Base-by-base conservation (phyloP, 2,113 vertebrate genomes). In the Syngnathus scovelli region DNA sequence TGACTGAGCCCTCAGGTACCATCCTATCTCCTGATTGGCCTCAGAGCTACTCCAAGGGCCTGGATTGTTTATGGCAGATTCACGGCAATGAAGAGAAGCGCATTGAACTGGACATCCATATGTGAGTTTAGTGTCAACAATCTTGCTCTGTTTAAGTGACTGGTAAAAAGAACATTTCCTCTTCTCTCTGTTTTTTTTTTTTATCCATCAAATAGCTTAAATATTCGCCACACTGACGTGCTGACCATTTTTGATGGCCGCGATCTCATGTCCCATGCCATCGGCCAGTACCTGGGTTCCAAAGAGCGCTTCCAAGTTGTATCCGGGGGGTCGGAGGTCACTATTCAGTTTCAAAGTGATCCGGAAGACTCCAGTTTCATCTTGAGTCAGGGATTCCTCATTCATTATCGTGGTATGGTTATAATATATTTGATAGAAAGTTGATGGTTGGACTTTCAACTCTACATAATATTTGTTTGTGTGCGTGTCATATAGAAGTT, bases 21-120 rank as follows among this genome's bases (percentile, higher is more conserved):
- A 91, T 96, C 68, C 91, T 96, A 69, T 95, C 94, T 74, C 95
- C 95, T 0, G 94, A 96, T 75, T 96, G 94, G 94, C 95, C 95
- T 36, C 94, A 94, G 87, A 94, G 93, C 80, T 96, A 96, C 62
- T 92, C 93, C 66, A 94, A 94, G 16, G 93, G 94, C 18, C 91
- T 93, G 55, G 94, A 96, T 84, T 96, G 95, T 27, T 89, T 95
- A 39, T 96, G 95, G 95, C 92, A 93, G 74, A 93, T 96, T 69
- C 95, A 93, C 2, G 94, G 93, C 23, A 94, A 91, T 38, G 94
- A 95, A 71, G 95, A 96, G 85, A 94, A 94, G 75, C 90, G 93
- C 72, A 91, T 96, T 55, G 90, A 95, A 70, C 90, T 96, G 71
- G 94, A 96, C 62, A 88, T 96, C 36, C 93, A 94, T 77, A 95